Percentiles rank a stretch among this genome's conserved stretches.
Evolutionary conservation across 2,797 vertebrate species (phyloP).

Genomic region (Harpia harpyja): DNA sequence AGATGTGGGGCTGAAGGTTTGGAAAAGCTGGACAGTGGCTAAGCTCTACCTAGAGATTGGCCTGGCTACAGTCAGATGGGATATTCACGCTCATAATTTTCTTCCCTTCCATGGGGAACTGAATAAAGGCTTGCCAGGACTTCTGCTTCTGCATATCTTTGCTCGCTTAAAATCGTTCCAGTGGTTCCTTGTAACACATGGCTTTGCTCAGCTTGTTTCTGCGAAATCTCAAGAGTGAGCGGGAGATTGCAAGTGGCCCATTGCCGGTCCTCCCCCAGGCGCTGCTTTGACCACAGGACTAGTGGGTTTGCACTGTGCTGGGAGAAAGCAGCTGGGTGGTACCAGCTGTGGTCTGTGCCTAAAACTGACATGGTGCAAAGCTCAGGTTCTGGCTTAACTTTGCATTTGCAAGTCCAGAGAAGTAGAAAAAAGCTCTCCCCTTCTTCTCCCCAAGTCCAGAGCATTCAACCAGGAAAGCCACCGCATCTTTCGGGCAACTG

Average conservation of each 20-base stretch:
- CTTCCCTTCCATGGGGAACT: neutral
- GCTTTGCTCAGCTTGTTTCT: slow-evolving; percentile 52
- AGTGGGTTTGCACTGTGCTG: neutral
- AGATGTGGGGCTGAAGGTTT: slow-evolving; percentile 32
- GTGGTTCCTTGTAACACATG: slow-evolving; percentile 43
- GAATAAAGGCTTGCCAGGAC: slow-evolving; percentile 42
- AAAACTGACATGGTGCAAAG: neutral
- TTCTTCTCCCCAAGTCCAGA: neutral
- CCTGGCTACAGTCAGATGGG: slow-evolving; percentile 32
- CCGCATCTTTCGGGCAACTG: neutral
- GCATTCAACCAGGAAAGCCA: neutral
- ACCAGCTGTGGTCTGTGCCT: neutral
- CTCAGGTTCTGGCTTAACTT: neutral
- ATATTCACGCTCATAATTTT: neutral
- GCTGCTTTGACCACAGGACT: neutral
- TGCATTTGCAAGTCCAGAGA: neutral
- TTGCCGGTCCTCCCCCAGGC: neutral
- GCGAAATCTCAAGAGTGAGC: neutral
- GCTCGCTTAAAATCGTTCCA: neutral
- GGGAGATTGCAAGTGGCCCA: neutral
- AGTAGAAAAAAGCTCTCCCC: neutral
- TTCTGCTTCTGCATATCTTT: slow-evolving; percentile 38
- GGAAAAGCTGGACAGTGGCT: neutral
- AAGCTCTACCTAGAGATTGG: slow-evolving; percentile 27
- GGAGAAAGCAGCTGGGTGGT: neutral